Conservation (phyloP, 2,797 vertebrate genomes). For the Lepus oiostolus region DNA sequence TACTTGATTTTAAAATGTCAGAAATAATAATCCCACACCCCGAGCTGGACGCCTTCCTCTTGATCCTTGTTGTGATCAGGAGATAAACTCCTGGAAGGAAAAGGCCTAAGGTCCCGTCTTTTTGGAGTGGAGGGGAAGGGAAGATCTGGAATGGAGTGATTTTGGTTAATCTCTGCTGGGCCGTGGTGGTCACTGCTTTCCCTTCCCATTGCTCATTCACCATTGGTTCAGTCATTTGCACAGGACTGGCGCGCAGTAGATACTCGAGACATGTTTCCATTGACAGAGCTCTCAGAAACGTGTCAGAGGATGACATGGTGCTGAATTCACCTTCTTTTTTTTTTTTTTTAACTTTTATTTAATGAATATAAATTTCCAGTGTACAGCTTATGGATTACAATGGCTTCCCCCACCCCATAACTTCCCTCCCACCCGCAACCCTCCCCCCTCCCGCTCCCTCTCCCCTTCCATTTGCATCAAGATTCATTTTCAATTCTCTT, state of each 20-base stretch:
- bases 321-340: not conserved
- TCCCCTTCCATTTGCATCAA: no score
- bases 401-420: no score
- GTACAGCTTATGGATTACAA: no score
- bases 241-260: not conserved
- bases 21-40: not conserved
- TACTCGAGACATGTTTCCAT: not conserved
- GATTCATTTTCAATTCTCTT: no score
- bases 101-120: not conserved
- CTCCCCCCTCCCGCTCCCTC: no score
- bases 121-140: not conserved
- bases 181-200: fast-evolving
- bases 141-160: not conserved
- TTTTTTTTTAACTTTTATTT: no score
- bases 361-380: no score
- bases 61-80: not conserved
- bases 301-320: not conserved
- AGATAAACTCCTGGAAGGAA: not conserved
- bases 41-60: not conserved
- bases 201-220: not conserved
- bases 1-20: conserved; percentile 7
- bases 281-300: not conserved
- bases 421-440: no score
- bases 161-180: not conserved
- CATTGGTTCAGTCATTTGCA: no score